Base-by-base conservation (phyloP, 2,113 vertebrate species). In the Prunella himalayana region DNA sequence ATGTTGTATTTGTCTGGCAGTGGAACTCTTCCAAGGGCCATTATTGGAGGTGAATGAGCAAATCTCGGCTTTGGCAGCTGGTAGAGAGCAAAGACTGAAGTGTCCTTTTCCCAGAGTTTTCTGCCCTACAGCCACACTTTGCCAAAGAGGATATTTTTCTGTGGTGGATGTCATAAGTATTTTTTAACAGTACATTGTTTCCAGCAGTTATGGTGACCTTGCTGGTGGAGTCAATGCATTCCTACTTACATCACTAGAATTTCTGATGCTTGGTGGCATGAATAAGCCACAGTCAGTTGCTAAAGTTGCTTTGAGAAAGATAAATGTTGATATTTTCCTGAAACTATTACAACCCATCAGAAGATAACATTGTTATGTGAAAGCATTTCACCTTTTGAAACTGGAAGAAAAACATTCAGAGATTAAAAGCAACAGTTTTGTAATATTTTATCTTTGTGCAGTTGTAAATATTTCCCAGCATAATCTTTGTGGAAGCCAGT, bases 21-120 rank as follows among this genome's bases (percentile, higher is more conserved):
- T 82, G 85, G 88, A 93, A 51, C 4, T n/a, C 60, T 83, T 95
- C 82, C 76, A 92, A 71, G 13, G 56, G 41, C 69, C 76, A 3
- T 88, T 86, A 44, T 53, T 70, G 79, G 61, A 92, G 80, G 93
- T 80, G 65, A 88, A 93, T 90, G 80, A 94, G 37, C 30, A 83
- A 49, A 47, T 59, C 79, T 81, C 83, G 82, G 64, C 85, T 60
- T 39, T 63, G 47, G 79, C 68, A 80, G 60, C 89, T 82, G 53
- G 9, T 39, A 16, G 53, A 39, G 41, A 65, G 49, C 37, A 61
- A 91, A 71, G 60, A 78, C 64, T 86, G 68, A 66, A 64, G 28
- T n/a, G 64, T 70, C 12, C 15, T 88, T 96, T 72, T 93, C 84
- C 81, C 61, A 87, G 79, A 90, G 71, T 47, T 88, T 63, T 89